Evolutionary conservation across 2,888 invertebrate species (phyloP), one percentile per base, ranked within the genome.

Genomic region (Seladonia tumulorum): DNA sequence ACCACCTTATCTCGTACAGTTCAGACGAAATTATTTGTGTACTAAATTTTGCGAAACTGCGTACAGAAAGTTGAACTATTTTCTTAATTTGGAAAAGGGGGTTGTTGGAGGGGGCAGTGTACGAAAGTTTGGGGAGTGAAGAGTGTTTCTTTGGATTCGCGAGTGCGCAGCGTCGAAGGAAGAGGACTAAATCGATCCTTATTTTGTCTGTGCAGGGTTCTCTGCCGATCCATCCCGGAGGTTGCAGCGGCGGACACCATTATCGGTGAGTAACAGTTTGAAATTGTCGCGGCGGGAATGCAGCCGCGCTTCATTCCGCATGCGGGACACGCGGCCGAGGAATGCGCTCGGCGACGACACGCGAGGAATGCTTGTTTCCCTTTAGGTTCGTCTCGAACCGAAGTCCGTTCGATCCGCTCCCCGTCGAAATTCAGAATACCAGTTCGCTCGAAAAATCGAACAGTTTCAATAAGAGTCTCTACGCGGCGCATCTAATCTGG

Each of bases 201-300:
- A 74, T 87, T 85, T 90, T 88, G 80, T 90, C 85, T 91, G 84
- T 89, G 86, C 90, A 90, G 90, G 88, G 83, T 80, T 88, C 74
- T 76, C 77, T 85, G 90, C 88, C 85, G 88, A 90, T 90, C 90
- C 89, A 92, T 89, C 90, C 88, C 89, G 88, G 89, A 91, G 91
- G 90, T 88, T 92, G 90, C 90, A 89, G 88, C 91, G 88, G 85
- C 90, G 88, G 87, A 89, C 93, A 93, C 91, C 93, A 93, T 94
- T 94, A 92, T 92, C 87, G 93, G 94, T 93, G 89, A 93, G 94
- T 93, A 88, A 92, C 75, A 70, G 79, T 82, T 85, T 87, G 29
- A 77, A 83, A 39, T 86, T 79, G 76, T 68, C 78, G 76, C 75
- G 79, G 60, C 76, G 57, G 70, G 87, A 87, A 87, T 81, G 87